Base-by-base conservation (phyloP, 2,113 vertebrate species). In the Phalacrocorax aristotelis region DNA sequence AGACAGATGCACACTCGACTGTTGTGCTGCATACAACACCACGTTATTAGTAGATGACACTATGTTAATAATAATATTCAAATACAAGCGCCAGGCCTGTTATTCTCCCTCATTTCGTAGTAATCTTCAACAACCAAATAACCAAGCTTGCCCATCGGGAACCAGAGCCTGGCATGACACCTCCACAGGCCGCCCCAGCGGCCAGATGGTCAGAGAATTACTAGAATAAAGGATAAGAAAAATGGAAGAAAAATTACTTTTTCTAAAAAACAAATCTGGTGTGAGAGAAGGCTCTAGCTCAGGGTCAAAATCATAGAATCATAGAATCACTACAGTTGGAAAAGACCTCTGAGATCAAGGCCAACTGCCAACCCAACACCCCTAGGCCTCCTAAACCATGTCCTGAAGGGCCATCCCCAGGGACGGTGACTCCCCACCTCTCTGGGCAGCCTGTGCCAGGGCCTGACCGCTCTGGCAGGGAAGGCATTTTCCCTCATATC, bases 41-140 rank as follows among this genome's bases (percentile, higher is more conserved):
- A 46, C 61, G 55, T 66, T 81, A 89, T 75, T 93, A 91, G 80
- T 51, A 62, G 76, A 84, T 22, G 62, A 58, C 94, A 93, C 70
- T 49, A 1, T 57, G 87, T 72, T 70, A 83, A 96, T 94, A 89
- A 44, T 70, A 85, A 91, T 20, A 61, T 13, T 89, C 87, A 58
- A 66, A 91, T 57, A 51, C 60, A 36, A 96, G 84, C 48, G 66
- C 70, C 83, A 46, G 93, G 90, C 46, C 94, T 36, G 79, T 52
- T 61, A 86, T 90, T 82, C 61, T 38, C 58, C 30, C 93, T 95
- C 55, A 57, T 42, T 95, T 89, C 32, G 15, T 0, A 19, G 87
- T 48, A 46, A 90, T 69, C 83, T 48, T 6, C 62, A 69, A 89
- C 95, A 78, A 64, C 71, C 48, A 49, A 25, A 34, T 15, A 61